Evolutionary conservation across 2,113 vertebrate species (phyloP).

Genomic region (Neodon shergylaensis): DNA sequence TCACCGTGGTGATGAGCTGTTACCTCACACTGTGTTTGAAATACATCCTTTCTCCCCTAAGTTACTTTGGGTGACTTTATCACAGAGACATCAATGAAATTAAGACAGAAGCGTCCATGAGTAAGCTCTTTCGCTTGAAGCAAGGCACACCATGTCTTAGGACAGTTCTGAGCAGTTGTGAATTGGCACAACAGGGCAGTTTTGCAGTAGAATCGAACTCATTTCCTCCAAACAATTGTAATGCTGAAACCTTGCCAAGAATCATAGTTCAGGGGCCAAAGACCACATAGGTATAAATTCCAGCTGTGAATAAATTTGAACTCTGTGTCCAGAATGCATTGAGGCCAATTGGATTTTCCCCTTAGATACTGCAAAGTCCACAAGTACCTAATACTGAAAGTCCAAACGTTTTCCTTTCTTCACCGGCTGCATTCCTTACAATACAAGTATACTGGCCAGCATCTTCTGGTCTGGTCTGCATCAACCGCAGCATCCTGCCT

Average conservation of each 20-base stretch:
- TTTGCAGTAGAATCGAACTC: not conserved
- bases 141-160: not conserved
- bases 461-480: slow-evolving; percentile 86
- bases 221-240: not conserved
- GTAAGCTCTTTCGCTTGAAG: not conserved
- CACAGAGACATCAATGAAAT: not conserved
- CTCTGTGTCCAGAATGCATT: not conserved
- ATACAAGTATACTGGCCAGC: slow-evolving; percentile 93
- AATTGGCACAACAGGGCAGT: not conserved
- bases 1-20: not conserved
- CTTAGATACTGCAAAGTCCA: not conserved
- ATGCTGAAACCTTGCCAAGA: slow-evolving; percentile 19
- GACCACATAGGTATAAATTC: not conserved
- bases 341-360: not conserved
- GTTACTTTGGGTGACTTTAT: not conserved
- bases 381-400: slow-evolving; percentile 92
- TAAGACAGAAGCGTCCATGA: not conserved
- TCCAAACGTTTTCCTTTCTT: slow-evolving; percentile 91
- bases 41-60: not conserved
- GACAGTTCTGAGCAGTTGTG: not conserved
- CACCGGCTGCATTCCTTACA: slow-evolving; percentile 92
- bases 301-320: slow-evolving; percentile 45
- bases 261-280: slow-evolving; percentile 4
- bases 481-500: slow-evolving; percentile 90
- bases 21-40: not conserved